A percentile compares a stretch with the other conserved stretches of the same genome.
Conservation (phyloP, 2,113 vertebrate species). For the Cathartes aura region DNA sequence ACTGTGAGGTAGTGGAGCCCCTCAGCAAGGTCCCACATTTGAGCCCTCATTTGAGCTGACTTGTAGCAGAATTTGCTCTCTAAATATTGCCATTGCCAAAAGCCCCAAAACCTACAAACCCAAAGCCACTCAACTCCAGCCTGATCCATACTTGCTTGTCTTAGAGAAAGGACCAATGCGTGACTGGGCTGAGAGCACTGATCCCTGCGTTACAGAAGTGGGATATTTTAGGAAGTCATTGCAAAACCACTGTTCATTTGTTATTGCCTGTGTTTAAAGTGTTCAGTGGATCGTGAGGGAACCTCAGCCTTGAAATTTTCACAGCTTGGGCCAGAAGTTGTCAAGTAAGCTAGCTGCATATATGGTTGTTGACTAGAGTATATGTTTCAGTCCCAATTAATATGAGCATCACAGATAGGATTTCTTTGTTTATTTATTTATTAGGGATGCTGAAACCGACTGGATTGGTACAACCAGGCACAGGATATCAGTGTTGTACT, state of each 20-base stretch:
- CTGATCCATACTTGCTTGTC: background rate
- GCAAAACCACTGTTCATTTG: background rate
- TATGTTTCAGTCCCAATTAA: background rate
- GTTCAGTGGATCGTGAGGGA: background rate
- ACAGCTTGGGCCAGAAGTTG: background rate
- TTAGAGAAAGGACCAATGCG: background rate
- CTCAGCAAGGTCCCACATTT: background rate
- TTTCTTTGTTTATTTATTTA: background rate
- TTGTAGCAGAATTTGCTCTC: background rate
- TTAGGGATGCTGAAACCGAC: background rate
- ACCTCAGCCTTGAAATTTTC: background rate
- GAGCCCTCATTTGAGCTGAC: background rate
- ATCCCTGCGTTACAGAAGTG: background rate
- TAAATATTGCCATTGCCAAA: background rate
- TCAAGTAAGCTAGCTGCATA: background rate
- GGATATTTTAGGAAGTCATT: background rate
- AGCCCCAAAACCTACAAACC: background rate
- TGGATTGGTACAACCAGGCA: background rate
- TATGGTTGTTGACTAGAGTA: background rate
- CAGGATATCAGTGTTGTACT: background rate
- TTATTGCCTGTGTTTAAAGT: background rate
- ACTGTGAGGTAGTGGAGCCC: rapidly evolving
- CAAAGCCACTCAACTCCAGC: background rate
- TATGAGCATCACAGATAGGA: background rate
- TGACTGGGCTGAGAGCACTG: background rate